These are phyloP conservation scores for Lasioglossum zephyrum DNA, from an alignment of 2,888 invertebrate species.

Conservation along the genomic window DNA sequence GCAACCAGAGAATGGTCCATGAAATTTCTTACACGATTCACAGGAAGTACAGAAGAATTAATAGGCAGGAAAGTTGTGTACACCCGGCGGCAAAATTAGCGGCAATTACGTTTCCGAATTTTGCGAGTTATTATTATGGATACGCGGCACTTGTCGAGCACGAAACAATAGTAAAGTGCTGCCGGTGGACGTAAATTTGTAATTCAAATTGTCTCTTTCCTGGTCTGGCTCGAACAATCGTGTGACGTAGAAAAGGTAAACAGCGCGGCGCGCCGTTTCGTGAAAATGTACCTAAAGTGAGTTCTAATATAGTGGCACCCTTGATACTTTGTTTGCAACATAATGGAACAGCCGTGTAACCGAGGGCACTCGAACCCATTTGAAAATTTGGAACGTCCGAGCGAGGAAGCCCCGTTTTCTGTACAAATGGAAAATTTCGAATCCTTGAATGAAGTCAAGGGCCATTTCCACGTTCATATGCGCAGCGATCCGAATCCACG, in stretches of 20 bases:
- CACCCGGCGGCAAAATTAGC: neutral
- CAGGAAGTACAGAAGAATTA: neutral
- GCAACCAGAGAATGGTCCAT: neutral
- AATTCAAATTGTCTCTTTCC: constrained; percentile 56
- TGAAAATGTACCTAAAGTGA: constrained; percentile 42
- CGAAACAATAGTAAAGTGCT: constrained; percentile 33
- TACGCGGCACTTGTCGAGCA: constrained; percentile 26
- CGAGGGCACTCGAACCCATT: constrained; percentile 32
- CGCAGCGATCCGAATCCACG: neutral
- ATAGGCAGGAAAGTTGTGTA: neutral
- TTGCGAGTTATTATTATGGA: constrained; percentile 29
- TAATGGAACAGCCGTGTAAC: constrained; percentile 50
- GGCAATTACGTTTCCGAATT: constrained; percentile 1
- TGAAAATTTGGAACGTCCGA: constrained; percentile 34
- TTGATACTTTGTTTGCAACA: constrained; percentile 52
- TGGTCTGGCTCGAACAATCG: constrained; percentile 23
- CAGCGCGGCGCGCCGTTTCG: constrained; percentile 14
- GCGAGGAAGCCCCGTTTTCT: constrained; percentile 37
- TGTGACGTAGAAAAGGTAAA: constrained; percentile 51
- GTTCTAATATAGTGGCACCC: constrained; percentile 49
- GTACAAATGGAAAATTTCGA: constrained; percentile 33
- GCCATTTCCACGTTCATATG: constrained; percentile 1
- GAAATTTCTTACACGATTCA: neutral
- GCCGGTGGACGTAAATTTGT: constrained; percentile 49
- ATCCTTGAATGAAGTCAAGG: constrained; percentile 29